A percentile compares a stretch with the other conserved stretches of the same genome.
Evolutionary conservation across 2,797 vertebrate genomes (phyloP).

Genomic region (Danionella dracula): DNA sequence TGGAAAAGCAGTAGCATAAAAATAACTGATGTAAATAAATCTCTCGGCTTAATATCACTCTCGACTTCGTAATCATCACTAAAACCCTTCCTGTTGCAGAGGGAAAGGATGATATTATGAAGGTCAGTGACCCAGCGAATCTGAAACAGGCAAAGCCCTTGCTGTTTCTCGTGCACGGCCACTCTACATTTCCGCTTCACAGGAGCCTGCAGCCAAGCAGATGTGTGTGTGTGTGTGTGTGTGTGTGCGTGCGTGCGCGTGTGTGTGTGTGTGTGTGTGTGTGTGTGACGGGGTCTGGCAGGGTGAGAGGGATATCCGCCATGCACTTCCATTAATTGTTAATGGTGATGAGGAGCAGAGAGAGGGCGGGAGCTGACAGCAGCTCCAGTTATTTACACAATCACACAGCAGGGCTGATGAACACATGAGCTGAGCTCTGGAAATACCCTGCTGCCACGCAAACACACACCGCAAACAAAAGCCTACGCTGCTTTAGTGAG

Average conservation of each 20-base stretch:
- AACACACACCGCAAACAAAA: slow-evolving; percentile 7
- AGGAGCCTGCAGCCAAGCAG: slow-evolving; percentile 4
- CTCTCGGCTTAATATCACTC: not conserved
- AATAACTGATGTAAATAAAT: not conserved
- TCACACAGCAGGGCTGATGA: slow-evolving; percentile 27
- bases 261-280: slow-evolving; percentile 24
- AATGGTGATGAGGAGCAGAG: slow-evolving; percentile 43
- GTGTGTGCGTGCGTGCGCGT: slow-evolving; percentile 26
- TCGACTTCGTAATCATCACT: not conserved
- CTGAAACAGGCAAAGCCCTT: slow-evolving; percentile 3
- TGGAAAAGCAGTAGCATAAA: no score
- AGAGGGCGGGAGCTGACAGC: slow-evolving; percentile 8
- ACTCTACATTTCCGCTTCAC: slow-evolving; percentile 4
- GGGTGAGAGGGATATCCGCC: slow-evolving; percentile 53
- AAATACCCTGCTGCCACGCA: slow-evolving; percentile 7
- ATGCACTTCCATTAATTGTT: slow-evolving; percentile 59
- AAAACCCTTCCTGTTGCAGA: not conserved
- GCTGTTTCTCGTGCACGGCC: slow-evolving; percentile 1
- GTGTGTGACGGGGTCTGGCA: slow-evolving; percentile 34
- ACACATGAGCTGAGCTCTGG: slow-evolving; percentile 23
- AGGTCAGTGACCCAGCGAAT: not conserved
- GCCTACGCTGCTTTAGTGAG: not conserved
- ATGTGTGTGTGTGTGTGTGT: slow-evolving; percentile 22
- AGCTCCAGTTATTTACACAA: slow-evolving; percentile 38
- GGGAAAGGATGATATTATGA: not conserved